phyloP scores from a whole-genome alignment of 2,113 vertebrate genomes.

The Trachemys scripta region DNA sequence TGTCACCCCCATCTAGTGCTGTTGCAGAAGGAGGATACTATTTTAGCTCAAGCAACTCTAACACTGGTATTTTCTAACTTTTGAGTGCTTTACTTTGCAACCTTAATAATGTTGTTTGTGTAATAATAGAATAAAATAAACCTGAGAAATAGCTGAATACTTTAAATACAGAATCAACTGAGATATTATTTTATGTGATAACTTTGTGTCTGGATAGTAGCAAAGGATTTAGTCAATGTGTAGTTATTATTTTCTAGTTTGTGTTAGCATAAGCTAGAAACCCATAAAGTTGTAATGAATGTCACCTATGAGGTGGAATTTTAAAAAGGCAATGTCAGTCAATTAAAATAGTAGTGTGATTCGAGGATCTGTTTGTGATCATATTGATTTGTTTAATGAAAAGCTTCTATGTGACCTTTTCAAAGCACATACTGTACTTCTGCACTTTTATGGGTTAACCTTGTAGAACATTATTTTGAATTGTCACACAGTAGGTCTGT shows the following conservation, averaged over 20 bases:
- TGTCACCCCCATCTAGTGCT: not conserved
- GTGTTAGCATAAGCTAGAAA: slow-evolving; percentile 11
- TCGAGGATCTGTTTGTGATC: slow-evolving; percentile 47
- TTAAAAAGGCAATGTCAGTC: slow-evolving; percentile 22
- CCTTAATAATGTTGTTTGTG: not conserved
- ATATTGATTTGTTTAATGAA: slow-evolving; percentile 46
- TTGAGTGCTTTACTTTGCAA: not conserved
- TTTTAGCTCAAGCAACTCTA: not conserved
- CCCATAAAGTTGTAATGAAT: slow-evolving; percentile 12
- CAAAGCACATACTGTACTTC: slow-evolving; percentile 35
- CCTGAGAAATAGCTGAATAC: not conserved
- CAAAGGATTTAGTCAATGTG: not conserved
- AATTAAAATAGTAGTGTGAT: slow-evolving; percentile 37
- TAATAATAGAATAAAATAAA: not conserved
- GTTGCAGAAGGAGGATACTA: not conserved
- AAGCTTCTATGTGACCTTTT: slow-evolving; percentile 35
- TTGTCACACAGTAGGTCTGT: slow-evolving; percentile 30
- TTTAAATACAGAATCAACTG: not conserved
- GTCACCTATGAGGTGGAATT: not conserved
- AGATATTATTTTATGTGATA: not conserved
- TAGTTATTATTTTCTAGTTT: slow-evolving; percentile 49
- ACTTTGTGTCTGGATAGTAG: not conserved
- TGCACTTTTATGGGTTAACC: slow-evolving; percentile 30
- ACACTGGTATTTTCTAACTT: not conserved
- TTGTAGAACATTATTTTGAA: slow-evolving; percentile 49